Evolutionary conservation across 1,140 invertebrate species (phyloP).

Genomic region (Sipha flava): DNA sequence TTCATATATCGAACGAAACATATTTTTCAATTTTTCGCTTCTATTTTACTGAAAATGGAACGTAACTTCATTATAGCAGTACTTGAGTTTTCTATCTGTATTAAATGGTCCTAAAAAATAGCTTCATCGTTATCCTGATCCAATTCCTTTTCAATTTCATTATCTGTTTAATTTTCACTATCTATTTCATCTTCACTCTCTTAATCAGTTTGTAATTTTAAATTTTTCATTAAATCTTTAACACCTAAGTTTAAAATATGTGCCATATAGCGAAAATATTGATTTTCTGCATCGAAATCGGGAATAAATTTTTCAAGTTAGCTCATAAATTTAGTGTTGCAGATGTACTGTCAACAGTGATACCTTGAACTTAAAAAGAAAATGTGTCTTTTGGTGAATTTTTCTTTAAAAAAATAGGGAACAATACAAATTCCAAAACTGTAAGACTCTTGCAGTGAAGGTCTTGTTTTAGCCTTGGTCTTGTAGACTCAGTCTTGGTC

Average conservation of each 20-base stretch:
- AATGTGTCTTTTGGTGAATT: too few relatives aligned
- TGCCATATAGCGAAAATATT: conserved; percentile 38
- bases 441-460: too few relatives aligned
- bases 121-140: neutral
- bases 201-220: neutral
- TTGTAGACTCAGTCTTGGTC: too few relatives aligned
- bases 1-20: conserved; percentile 21
- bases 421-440: too few relatives aligned
- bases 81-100: neutral
- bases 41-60: conserved; percentile 29
- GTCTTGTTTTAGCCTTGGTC: too few relatives aligned
- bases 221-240: conserved; percentile 36
- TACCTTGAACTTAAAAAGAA: conserved; percentile 1
- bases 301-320: conserved; percentile 28
- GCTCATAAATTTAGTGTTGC: conserved; percentile 28
- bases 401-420: too few relatives aligned
- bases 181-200: neutral
- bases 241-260: conserved; percentile 38
- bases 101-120: neutral
- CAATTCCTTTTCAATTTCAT: neutral
- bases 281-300: conserved; percentile 36
- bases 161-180: neutral
- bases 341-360: conserved; percentile 35
- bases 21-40: conserved; percentile 24
- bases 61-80: conserved; percentile 1